A percentile compares a stretch with the other conserved stretches of the same genome.
Conservation (phyloP, 2,888 invertebrate genomes). For the Ormyrus thymus region DNA sequence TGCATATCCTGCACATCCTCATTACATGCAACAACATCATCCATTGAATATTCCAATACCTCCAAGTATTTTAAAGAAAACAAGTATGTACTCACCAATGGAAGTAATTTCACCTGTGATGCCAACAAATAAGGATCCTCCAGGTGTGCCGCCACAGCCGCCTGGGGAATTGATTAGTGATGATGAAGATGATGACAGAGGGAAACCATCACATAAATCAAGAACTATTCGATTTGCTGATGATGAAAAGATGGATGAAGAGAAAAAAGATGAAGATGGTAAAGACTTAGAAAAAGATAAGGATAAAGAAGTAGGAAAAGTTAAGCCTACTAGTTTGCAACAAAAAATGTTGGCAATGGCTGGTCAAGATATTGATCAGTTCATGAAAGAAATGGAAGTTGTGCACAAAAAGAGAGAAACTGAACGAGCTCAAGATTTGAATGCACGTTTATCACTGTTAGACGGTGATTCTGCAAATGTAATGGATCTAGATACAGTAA, state of each 20-base stretch:
- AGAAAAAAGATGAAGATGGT: constrained; percentile 72
- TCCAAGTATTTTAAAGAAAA: constrained; percentile 84
- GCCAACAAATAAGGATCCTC: constrained; percentile 80
- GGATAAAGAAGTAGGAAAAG: constrained; percentile 72
- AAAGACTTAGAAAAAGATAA: constrained; percentile 70
- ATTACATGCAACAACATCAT: constrained; percentile 72
- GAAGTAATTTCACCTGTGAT: constrained; percentile 62
- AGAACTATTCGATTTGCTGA: constrained; percentile 81
- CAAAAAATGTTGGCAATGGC: constrained; percentile 92
- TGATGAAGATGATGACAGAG: constrained; percentile 74
- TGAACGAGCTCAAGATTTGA: constrained; percentile 81
- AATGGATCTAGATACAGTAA: constrained; percentile 57
- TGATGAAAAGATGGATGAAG: constrained; percentile 72
- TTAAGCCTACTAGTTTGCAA: constrained; percentile 86
- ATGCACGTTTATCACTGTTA: constrained; percentile 75
- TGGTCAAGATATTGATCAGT: constrained; percentile 93
- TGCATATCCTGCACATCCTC: constrained; percentile 69
- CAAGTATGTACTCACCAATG: constrained; percentile 77
- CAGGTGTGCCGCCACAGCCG: constrained; percentile 91
- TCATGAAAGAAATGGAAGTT: constrained; percentile 94
- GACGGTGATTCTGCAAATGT: constrained; percentile 65
- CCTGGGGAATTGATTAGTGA: constrained; percentile 84
- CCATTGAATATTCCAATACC: constrained; percentile 79
- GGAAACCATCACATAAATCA: constrained; percentile 74
- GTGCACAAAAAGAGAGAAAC: constrained; percentile 86